These are phyloP conservation scores for Cremastobaeus sp. DNA, from an alignment of 2,888 invertebrate species.

Conservation along the genomic window DNA sequence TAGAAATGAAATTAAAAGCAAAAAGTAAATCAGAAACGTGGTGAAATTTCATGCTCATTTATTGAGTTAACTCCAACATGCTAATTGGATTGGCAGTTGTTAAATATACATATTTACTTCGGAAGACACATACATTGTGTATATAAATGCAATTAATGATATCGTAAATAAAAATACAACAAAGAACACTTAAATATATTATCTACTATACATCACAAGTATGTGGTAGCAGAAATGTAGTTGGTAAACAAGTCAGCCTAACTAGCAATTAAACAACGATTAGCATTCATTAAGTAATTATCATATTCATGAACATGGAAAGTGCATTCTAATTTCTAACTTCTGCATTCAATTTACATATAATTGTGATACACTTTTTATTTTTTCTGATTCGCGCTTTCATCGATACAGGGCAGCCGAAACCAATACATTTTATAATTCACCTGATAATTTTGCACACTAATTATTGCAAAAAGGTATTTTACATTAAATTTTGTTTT, in stretches of 20 bases:
- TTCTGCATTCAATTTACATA: slow-evolving; percentile 63
- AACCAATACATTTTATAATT: too few species aligned
- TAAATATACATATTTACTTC: background rate
- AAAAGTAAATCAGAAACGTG: too few species aligned
- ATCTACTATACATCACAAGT: slow-evolving; percentile 26
- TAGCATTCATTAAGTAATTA: slow-evolving; percentile 78
- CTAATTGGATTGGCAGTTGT: slow-evolving; percentile 1
- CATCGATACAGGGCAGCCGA: too few species aligned
- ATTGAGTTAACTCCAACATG: too few species aligned
- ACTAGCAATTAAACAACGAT: slow-evolving; percentile 77
- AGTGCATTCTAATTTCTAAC: slow-evolving; percentile 76
- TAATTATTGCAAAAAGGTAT: too few species aligned
- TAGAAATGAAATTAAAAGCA: too few species aligned
- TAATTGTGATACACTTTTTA: slow-evolving; percentile 37
- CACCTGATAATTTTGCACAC: too few species aligned
- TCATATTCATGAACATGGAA: slow-evolving; percentile 78
- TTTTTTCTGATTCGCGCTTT: slow-evolving; percentile 12
- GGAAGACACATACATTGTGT: background rate
- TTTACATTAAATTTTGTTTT: too few species aligned
- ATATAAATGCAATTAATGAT: slow-evolving; percentile 22
- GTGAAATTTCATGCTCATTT: too few species aligned
- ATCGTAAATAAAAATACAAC: slow-evolving; percentile 30
- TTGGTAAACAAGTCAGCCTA: slow-evolving; percentile 61
- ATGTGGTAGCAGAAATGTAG: slow-evolving; percentile 48
- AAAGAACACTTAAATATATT: slow-evolving; percentile 49